Conservation (phyloP, 2,888 invertebrate species). For the Dolichopus griseipennis region DNA sequence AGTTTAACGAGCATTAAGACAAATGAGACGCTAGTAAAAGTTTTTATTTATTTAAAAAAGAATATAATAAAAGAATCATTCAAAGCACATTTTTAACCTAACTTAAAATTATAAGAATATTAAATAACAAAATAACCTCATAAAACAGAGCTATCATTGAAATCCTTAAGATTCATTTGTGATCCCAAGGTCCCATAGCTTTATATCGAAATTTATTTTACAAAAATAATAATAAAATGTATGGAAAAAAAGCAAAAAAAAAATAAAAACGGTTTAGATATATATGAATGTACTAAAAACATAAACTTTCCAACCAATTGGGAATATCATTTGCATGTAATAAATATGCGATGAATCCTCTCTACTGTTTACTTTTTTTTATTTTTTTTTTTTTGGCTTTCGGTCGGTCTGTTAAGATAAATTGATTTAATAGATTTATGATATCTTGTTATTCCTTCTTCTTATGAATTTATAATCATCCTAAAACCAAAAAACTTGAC, state of each 20-base stretch:
- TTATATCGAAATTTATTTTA: neutral
- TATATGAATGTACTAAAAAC: slow-evolving; percentile 2
- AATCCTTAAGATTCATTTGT: slow-evolving; percentile 6
- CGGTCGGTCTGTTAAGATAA: slow-evolving; percentile 22
- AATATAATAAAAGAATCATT: neutral
- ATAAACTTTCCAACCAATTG: slow-evolving; percentile 12
- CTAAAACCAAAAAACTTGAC: neutral
- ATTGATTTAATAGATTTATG: slow-evolving; percentile 24
- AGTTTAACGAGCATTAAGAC: neutral
- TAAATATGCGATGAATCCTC: slow-evolving; percentile 23
- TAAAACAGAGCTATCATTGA: slow-evolving; percentile 6
- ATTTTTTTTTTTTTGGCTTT: neutral
- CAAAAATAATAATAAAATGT: neutral
- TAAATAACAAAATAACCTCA: slow-evolving; percentile 4
- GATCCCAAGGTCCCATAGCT: neutral
- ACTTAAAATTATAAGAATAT: neutral
- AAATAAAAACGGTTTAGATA: neutral
- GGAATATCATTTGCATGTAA: slow-evolving; percentile 23
- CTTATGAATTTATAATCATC: slow-evolving; percentile 23
- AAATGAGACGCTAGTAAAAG: neutral
- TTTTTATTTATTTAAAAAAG: neutral
- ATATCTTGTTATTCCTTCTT: slow-evolving; percentile 21
- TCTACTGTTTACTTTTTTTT: neutral
- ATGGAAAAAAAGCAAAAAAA: neutral
- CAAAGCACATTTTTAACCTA: slow-evolving; percentile 4